Percentiles rank a stretch among this genome's conserved stretches.
These are phyloP conservation scores for Bombus pascuorum DNA, from an alignment of 1,140 invertebrate species.

Conservation along the genomic window DNA sequence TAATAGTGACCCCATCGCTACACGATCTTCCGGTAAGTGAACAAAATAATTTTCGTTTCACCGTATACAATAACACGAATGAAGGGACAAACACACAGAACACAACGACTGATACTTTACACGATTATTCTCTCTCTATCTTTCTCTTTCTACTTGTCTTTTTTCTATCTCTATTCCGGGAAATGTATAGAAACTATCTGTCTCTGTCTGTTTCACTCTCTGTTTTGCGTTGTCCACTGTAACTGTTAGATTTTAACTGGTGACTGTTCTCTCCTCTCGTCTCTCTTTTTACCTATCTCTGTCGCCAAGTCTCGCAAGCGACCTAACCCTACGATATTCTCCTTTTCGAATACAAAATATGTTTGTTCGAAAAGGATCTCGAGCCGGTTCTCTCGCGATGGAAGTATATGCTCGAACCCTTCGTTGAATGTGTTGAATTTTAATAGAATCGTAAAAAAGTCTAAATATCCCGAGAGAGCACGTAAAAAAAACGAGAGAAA, in stretches of 20 bases:
- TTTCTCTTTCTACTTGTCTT: conserved; percentile 31
- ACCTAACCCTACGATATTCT: conserved; percentile 12
- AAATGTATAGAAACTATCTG: conserved; percentile 49
- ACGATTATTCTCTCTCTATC: conserved; percentile 24
- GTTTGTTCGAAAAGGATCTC: neutral
- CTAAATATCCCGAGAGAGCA: neutral
- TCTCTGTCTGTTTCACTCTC: conserved; percentile 47
- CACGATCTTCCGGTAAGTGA: conserved; percentile 80
- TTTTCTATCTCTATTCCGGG: conserved; percentile 33
- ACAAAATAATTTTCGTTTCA: conserved; percentile 4
- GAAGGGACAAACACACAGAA: conserved; percentile 15
- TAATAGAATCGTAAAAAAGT: neutral
- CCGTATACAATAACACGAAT: neutral
- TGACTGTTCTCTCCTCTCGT: conserved; percentile 39
- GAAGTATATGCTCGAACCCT: neutral
- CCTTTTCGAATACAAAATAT: neutral
- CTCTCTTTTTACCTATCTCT: conserved; percentile 35
- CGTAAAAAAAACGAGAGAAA: neutral
- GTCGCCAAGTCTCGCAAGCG: conserved; percentile 31
- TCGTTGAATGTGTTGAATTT: conserved; percentile 10
- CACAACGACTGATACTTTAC: conserved; percentile 1
- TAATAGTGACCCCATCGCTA: conserved; percentile 79
- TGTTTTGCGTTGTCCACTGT: conserved; percentile 56
- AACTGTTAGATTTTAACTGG: conserved; percentile 47
- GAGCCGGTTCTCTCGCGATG: neutral